Base-by-base conservation (phyloP, 92 coral and sea anemone genomes). In the Pocillopora meandrina region DNA sequence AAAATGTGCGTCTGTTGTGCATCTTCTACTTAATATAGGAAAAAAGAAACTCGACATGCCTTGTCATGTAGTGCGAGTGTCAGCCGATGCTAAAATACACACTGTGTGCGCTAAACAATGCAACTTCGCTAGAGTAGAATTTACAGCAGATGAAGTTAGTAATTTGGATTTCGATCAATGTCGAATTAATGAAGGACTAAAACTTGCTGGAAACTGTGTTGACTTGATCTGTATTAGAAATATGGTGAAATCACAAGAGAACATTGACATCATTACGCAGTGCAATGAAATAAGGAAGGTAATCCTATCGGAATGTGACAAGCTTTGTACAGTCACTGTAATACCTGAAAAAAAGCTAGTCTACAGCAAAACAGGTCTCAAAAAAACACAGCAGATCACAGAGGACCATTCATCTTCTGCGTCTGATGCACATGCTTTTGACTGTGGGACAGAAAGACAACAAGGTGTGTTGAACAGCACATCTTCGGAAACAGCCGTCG, bases 211-310 rank as follows among this genome's bases (percentile, higher is more conserved):
- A 63, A 76, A 47, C 42, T 17, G 9, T 19, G 33, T 73, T 47
- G 79, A 82, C 21, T 66, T 61, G 61, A 72, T 82, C 19, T 61
- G 61, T 59, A 61, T 82, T 71, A 71, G 77, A 47, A 73, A 72
- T 9, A 21, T 61, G 55, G 20, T 18, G n/a, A 66, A 71, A 59
- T 60, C 85, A 3, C 76, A 81, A 56, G 57, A 35, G 42, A 82
- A 72, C 63, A 57, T 72, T 56, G 64, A 63, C 80, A 16, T 82
- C 49, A 72, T 73, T 34, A 55, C 64, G 3, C 59, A 33, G 31
- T 82, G 86, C 56, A 16, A 73, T 23, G 64, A 82, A 82, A 73
- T 82, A 62, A 72, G 18, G 20, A 72, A 62, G 61, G 57, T 82
- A 42, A 62, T 72, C 14, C 73, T 82, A 36, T 20, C 26, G 49